Base-by-base conservation (phyloP, 2,113 vertebrate species). In the Alouatta palliata region DNA sequence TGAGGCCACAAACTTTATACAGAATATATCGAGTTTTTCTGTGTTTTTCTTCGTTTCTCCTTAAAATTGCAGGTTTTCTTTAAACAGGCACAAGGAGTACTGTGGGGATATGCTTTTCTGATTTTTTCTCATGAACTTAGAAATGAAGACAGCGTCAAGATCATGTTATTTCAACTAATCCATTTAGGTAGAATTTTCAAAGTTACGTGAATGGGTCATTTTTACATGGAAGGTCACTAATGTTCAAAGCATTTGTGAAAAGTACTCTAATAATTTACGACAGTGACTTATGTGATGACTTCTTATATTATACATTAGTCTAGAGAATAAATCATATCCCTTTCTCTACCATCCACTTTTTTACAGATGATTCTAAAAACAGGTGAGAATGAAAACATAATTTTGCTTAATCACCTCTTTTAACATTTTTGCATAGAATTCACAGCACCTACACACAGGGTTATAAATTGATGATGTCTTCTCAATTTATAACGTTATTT, bases 201-300 rank as follows among this genome's bases (percentile, higher is more conserved):
- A 75, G 64, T 85, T 95, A 87, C 17, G 76, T 81, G 68, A 87
- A 58, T 47, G 90, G 68, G 30, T 83, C 47, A 70, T 80, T 94
- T 97, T 90, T 87, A 93, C 56, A 91, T 83, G 17, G 80, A 92
- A 82, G 75, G 75, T 93, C 75, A 93, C 64, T 68, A n/a, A 96
- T 79, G 40, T 43, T 94, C 27, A 56, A 95, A 77, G 21, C 76
- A 16, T 79, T 66, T 89, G 3, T 54, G 43, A 93, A 68, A 97
- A 95, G 81, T 66, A 91, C 23, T 80, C 45, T 52, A 86, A 90
- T 35, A 89, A 91, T 80, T 94, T 83, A 93, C 54, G 58, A n/a
- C 10, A 84, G 68, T 70, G 66, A 84, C 66, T 87, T 90, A 70
- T 81, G 43, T 37, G 75, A 91, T 40, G 9, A 70, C 23, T 30